Percentiles rank a stretch among this genome's conserved stretches.
Evolutionary conservation across 2,888 invertebrate species (phyloP).

Genomic region (Microplitis manilae): DNA sequence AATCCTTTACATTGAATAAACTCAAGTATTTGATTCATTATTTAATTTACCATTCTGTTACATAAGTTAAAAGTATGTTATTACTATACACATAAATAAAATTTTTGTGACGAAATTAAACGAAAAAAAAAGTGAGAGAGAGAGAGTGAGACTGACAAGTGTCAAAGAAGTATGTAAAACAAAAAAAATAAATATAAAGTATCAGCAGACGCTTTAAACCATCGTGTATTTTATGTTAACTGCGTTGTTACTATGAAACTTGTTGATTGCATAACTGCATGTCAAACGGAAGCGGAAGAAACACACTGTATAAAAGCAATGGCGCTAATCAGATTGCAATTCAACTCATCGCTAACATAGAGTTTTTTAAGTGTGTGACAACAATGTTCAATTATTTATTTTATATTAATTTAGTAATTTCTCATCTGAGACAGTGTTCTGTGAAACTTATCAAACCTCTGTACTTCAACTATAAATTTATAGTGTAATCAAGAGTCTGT

Average conservation of each 20-base stretch:
- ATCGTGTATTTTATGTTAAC: slow-evolving; percentile 4
- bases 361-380: neutral
- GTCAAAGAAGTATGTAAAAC: neutral
- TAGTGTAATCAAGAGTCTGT: neutral
- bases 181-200: neutral
- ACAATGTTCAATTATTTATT: neutral
- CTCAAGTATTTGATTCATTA: slow-evolving; percentile 3
- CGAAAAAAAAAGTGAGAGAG: neutral
- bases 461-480: neutral
- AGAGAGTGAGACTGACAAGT: neutral
- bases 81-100: neutral
- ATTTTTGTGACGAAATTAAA: neutral
- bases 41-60: neutral
- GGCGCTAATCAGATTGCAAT: slow-evolving; percentile 15
- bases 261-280: slow-evolving; percentile 27
- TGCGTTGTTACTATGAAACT: slow-evolving; percentile 6
- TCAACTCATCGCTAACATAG: slow-evolving; percentile 8
- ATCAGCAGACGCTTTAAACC: no score
- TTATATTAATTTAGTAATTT: neutral
- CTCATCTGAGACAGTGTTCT: neutral
- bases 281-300: slow-evolving; percentile 32
- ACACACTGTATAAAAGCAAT: neutral
- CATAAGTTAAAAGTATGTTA: neutral
- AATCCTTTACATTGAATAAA: slow-evolving; percentile 1
- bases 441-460: neutral